Evolutionary conservation across 2,888 invertebrate species (phyloP).

Genomic region (Platycheirus albimanus): DNA sequence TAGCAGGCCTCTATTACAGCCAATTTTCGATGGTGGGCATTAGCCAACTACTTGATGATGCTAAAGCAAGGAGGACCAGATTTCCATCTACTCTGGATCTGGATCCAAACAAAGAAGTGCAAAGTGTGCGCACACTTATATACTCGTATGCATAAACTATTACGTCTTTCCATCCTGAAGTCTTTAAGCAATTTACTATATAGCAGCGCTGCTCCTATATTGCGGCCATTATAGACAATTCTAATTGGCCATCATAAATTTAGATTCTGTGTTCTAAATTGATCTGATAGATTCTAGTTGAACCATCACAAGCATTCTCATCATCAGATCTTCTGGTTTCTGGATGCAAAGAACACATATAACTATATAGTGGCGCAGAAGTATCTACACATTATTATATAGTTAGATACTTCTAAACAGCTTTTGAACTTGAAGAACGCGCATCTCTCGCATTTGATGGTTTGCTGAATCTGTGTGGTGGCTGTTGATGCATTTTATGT

Average conservation of each 20-base stretch:
- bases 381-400: background rate
- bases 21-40: slow-evolving; percentile 68
- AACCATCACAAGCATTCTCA: slow-evolving; percentile 34
- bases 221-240: slow-evolving; percentile 75
- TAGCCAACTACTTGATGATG: slow-evolving; percentile 19
- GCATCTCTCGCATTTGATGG: slow-evolving; percentile 53
- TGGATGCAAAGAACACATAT: background rate
- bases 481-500: slow-evolving; percentile 72
- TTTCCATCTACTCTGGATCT: too few species aligned
- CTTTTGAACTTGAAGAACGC: slow-evolving; percentile 58
- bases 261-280: slow-evolving; percentile 73
- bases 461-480: slow-evolving; percentile 21
- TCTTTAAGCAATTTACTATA: slow-evolving; percentile 55
- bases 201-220: slow-evolving; percentile 39
- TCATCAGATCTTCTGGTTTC: slow-evolving; percentile 11
- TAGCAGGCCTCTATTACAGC: slow-evolving; percentile 32
- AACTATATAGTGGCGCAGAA: too few species aligned
- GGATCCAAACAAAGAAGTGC: slow-evolving; percentile 22
- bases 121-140: slow-evolving; percentile 33
- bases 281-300: slow-evolving; percentile 72
- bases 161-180: slow-evolving; percentile 25
- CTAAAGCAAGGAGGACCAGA: slow-evolving; percentile 60
- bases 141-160: background rate
- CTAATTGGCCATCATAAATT: slow-evolving; percentile 75
- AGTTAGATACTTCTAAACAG: background rate